phyloP scores from a whole-genome alignment of 2,113 vertebrate genomes.

The Cryptomyrus ogoouensis region DNA sequence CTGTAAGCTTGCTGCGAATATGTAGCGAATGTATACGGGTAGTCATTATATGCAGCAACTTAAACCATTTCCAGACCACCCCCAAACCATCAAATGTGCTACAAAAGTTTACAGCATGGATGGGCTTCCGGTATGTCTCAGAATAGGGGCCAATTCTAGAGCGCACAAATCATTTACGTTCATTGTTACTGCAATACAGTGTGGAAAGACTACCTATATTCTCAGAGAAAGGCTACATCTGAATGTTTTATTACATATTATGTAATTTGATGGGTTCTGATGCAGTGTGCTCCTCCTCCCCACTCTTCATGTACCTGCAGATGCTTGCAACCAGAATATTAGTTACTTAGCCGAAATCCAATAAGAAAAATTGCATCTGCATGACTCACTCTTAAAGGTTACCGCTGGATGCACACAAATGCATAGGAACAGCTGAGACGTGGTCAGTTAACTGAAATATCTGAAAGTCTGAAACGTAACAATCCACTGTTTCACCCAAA shows the following conservation, averaged over 20 bases:
- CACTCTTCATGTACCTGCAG: not conserved
- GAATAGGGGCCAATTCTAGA: not conserved
- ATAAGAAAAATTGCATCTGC: not conserved
- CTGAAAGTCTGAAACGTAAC: not conserved
- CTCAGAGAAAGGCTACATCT: not conserved
- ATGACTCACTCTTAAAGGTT: not conserved
- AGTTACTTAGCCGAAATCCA: not conserved
- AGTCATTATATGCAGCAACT: not conserved
- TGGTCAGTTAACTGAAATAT: not conserved
- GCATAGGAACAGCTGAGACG: not conserved
- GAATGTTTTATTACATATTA: not conserved
- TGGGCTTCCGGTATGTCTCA: not conserved
- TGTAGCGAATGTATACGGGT: not conserved
- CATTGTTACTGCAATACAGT: not conserved
- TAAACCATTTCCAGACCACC: not conserved
- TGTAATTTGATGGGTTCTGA: slow-evolving; percentile 14
- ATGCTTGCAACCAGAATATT: not conserved
- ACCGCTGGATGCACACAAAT: not conserved
- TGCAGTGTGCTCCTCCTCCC: slow-evolving; percentile 5
- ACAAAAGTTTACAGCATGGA: not conserved
- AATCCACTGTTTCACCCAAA: not conserved
- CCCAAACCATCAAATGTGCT: not conserved
- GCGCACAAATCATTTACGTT: not conserved
- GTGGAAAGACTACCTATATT: not conserved
- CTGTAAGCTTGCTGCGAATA: not conserved